A percentile compares a stretch with the other conserved stretches of the same genome.
Evolutionary conservation across 2,888 invertebrate genomes (phyloP).

Genomic region (Tetranychus piercei): DNA sequence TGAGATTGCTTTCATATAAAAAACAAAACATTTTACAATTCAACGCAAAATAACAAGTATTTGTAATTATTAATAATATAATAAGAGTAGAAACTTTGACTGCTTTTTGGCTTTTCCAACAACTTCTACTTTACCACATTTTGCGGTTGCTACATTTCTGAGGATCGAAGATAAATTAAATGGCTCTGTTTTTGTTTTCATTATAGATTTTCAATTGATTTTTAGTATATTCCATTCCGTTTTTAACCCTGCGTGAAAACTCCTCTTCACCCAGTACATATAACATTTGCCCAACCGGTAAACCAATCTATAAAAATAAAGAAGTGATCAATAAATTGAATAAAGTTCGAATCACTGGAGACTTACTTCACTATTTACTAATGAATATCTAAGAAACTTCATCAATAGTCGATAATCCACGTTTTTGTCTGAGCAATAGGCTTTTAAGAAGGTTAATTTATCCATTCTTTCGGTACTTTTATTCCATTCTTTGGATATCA

Average conservation of each 20-base stretch:
- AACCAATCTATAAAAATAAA: neutral
- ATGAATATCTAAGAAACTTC: neutral
- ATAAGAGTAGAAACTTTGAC: no score
- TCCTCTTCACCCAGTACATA: neutral
- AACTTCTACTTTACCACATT: no score
- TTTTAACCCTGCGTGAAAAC: neutral
- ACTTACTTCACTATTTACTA: neutral
- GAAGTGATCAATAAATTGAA: neutral
- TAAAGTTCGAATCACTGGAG: neutral
- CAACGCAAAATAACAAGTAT: no score
- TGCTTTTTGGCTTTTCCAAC: no score
- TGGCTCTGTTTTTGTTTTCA: neutral
- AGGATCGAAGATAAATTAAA: no score
- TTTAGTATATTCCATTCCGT: neutral
- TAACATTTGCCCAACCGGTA: slow-evolving; percentile 7
- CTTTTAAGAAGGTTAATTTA: neutral
- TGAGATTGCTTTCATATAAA: neutral
- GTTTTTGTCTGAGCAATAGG: neutral
- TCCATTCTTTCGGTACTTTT: neutral
- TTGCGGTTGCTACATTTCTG: no score
- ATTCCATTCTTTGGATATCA: slow-evolving; percentile 6
- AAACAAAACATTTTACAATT: no score
- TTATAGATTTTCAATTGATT: neutral
- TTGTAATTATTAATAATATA: no score
- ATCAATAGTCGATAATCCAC: neutral